These are phyloP conservation scores for Ennomos fuscantarius DNA, from an alignment of 2,888 invertebrate genomes.

Conservation along the genomic window DNA sequence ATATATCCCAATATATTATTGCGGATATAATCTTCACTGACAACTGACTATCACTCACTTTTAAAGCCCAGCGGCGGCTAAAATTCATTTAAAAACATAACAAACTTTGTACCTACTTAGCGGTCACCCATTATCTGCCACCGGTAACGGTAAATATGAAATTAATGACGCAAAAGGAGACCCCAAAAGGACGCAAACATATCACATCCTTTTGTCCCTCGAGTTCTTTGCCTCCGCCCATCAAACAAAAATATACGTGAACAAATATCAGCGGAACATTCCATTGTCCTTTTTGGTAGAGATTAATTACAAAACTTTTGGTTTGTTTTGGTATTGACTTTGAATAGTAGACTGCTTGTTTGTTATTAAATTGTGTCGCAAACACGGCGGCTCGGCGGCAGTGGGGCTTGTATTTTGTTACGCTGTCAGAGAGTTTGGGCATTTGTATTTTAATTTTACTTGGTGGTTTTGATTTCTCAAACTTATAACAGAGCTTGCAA, in stretches of 20 bases:
- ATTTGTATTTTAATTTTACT: too few relatives aligned
- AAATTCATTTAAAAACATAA: not conserved
- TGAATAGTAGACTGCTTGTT: slow-evolving; percentile 16
- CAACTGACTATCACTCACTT: too few relatives aligned
- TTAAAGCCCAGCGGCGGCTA: not conserved
- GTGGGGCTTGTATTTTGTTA: too few relatives aligned
- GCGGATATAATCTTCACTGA: too few relatives aligned
- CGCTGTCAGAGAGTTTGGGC: too few relatives aligned
- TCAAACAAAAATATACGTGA: slow-evolving; percentile 26
- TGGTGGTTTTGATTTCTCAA: too few relatives aligned
- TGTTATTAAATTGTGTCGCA: slow-evolving; percentile 20
- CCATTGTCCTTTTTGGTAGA: slow-evolving; percentile 25
- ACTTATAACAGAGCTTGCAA: too few relatives aligned
- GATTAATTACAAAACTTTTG: slow-evolving; percentile 34
- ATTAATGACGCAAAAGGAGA: slow-evolving; percentile 29
- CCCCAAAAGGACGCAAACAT: slow-evolving; percentile 17
- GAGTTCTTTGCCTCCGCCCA: slow-evolving; percentile 19
- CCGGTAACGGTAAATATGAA: slow-evolving; percentile 21
- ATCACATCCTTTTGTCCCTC: slow-evolving; percentile 29
- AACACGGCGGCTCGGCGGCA: not conserved
- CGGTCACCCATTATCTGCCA: slow-evolving; percentile 4
- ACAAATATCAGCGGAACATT: slow-evolving; percentile 16
- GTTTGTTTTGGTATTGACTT: slow-evolving; percentile 21
- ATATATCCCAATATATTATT: too few relatives aligned
- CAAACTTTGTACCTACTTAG: not conserved